Evolutionary conservation across 2,797 vertebrate species (phyloP).

Genomic region (Pangasius mekongensis): DNA sequence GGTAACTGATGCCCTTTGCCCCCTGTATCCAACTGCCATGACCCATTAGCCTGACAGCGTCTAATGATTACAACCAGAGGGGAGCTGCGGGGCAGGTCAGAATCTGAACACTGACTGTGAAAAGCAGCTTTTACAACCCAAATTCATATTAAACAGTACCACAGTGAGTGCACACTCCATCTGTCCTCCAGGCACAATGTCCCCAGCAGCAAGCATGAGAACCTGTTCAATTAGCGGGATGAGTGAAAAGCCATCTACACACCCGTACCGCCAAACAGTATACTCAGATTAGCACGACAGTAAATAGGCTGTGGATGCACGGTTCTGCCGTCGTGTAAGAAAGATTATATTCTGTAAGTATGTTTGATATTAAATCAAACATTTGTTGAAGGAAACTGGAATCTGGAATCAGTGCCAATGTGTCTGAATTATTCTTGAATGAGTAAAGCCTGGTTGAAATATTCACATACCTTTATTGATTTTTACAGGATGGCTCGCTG

Average conservation of each 20-base stretch:
- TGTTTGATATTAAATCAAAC: neutral
- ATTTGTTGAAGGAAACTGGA: neutral
- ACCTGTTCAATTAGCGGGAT: conserved; percentile 61
- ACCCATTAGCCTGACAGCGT: conserved; percentile 64
- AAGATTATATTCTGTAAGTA: neutral
- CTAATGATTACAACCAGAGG: conserved; percentile 67
- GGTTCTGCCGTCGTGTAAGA: neutral
- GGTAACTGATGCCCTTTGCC: conserved; percentile 69
- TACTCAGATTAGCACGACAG: conserved; percentile 55
- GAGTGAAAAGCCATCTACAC: conserved; percentile 46
- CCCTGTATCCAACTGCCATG: conserved; percentile 65
- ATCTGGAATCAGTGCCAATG: neutral
- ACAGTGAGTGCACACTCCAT: neutral
- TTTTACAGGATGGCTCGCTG: neutral
- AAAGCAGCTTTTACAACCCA: conserved; percentile 40
- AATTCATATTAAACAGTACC: conserved; percentile 33
- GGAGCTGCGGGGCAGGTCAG: conserved; percentile 61
- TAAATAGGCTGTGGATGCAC: conserved; percentile 57
- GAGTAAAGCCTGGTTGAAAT: neutral
- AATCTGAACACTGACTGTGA: conserved; percentile 56
- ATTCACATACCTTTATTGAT: neutral
- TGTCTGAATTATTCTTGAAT: conserved; percentile 3
- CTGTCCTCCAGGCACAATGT: conserved; percentile 34
- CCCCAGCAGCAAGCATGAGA: conserved; percentile 63
- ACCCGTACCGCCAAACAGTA: neutral